Percentiles rank a stretch among this genome's conserved stretches.
These are phyloP conservation scores for Penaeus monodon DNA, from an alignment of 2,888 invertebrate species.

Conservation along the genomic window DNA sequence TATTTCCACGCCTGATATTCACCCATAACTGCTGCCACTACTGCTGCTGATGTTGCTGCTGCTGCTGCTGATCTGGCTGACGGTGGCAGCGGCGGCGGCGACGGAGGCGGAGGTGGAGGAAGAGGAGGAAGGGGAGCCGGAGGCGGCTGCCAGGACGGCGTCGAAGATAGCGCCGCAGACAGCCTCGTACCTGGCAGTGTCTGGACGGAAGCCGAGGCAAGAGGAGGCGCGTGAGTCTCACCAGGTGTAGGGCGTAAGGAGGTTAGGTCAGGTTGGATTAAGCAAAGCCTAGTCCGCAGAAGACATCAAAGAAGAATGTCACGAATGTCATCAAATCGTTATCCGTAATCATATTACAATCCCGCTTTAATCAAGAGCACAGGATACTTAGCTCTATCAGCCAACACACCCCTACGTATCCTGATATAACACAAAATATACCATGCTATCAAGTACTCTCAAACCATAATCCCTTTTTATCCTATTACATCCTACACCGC, in stretches of 20 bases:
- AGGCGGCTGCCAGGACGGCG: conserved; percentile 30
- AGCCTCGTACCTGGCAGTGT: conserved; percentile 31
- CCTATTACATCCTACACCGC: not conserved
- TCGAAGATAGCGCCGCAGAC: conserved; percentile 52
- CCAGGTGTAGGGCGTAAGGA: too few relatives aligned
- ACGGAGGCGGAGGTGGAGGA: not conserved
- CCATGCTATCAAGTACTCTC: not conserved
- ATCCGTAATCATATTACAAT: too few relatives aligned
- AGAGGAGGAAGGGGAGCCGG: not conserved
- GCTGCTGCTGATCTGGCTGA: conserved; percentile 32
- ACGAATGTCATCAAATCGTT: too few relatives aligned
- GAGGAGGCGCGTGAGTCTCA: too few relatives aligned
- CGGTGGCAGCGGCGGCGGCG: not conserved
- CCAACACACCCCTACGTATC: not conserved
- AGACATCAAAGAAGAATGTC: too few relatives aligned
- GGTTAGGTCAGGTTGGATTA: too few relatives aligned
- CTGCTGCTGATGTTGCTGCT: conserved; percentile 24
- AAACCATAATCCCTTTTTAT: not conserved
- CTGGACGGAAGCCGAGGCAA: not conserved
- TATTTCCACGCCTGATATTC: not conserved
- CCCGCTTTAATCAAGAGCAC: too few relatives aligned
- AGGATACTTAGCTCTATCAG: not conserved
- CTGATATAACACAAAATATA: not conserved
- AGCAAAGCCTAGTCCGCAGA: too few relatives aligned
- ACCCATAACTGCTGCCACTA: conserved; percentile 40